Conservation (phyloP, 1,140 invertebrate species). For the Rhagoletis pomonella region DNA sequence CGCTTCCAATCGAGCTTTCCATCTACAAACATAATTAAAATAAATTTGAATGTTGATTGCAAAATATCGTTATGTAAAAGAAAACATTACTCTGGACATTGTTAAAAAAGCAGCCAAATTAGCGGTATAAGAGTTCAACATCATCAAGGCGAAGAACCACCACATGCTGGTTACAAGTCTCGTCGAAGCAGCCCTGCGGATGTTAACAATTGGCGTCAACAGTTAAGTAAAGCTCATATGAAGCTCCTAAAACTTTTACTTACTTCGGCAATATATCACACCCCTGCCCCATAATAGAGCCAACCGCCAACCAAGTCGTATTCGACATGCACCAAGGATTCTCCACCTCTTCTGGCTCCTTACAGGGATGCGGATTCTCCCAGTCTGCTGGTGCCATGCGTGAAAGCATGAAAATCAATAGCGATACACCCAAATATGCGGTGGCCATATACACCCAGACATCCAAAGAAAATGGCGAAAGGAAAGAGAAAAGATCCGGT, state of each 20-base stretch:
- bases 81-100: slow-evolving; percentile 78
- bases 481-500: slow-evolving; percentile 88
- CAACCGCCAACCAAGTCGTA: slow-evolving; percentile 86
- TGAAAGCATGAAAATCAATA: slow-evolving; percentile 84
- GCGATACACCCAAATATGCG: slow-evolving; percentile 89
- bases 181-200: slow-evolving; percentile 84
- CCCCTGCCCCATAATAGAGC: slow-evolving; percentile 87
- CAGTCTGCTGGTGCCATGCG: slow-evolving; percentile 91
- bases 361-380: slow-evolving; percentile 91
- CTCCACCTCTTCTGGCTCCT: slow-evolving; percentile 86
- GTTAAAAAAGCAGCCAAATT: slow-evolving; percentile 97
- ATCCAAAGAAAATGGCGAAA: slow-evolving; percentile 89
- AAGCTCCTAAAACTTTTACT: slow-evolving; percentile 61
- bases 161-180: slow-evolving; percentile 90
- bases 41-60: background rate
- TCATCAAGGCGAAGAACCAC: slow-evolving; percentile 98
- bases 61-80: background rate
- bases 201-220: background rate
- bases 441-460: slow-evolving; percentile 96
- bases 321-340: slow-evolving; percentile 87
- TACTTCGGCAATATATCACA: slow-evolving; percentile 87
- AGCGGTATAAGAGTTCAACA: slow-evolving; percentile 96
- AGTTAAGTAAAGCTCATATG: background rate
- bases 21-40: slow-evolving; percentile 72
- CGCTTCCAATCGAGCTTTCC: slow-evolving; percentile 88